These are phyloP conservation scores for Anabas testudineus DNA, from an alignment of 2,797 vertebrate genomes.

Conservation along the genomic window DNA sequence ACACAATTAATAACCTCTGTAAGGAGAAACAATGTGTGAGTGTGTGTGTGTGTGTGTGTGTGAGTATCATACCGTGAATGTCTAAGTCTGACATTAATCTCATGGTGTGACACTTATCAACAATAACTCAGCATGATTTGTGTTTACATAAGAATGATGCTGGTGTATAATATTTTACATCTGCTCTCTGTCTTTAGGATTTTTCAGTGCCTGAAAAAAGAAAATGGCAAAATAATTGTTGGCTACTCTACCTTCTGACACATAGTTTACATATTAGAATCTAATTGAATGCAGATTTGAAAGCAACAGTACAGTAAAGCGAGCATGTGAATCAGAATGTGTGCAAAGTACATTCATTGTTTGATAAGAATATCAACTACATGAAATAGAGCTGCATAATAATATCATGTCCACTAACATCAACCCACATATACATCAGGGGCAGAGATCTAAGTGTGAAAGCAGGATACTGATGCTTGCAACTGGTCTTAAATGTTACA, in stretches of 20 bases:
- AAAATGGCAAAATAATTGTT: too few species aligned
- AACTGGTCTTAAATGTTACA: too few species aligned
- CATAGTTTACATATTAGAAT: too few species aligned
- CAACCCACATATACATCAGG: too few species aligned
- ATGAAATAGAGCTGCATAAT: too few species aligned
- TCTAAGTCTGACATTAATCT: background rate
- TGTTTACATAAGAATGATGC: background rate
- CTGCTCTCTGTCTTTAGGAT: background rate
- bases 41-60: background rate
- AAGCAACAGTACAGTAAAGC: background rate
- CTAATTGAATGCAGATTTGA: too few species aligned
- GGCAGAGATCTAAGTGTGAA: too few species aligned
- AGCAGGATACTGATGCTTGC: too few species aligned
- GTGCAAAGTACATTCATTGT: too few species aligned
- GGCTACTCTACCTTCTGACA: background rate
- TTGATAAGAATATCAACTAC: too few species aligned
- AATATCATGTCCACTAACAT: too few species aligned
- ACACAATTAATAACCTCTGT: constrained; percentile 15
- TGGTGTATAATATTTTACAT: background rate
- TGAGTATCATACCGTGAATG: background rate
- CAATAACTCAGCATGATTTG: background rate
- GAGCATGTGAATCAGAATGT: background rate
- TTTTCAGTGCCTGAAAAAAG: too few species aligned
- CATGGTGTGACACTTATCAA: background rate
- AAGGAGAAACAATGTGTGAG: constrained; percentile 5